Evolutionary conservation across 2,797 vertebrate genomes (phyloP).

Genomic region (Cossypha niveicapilla): DNA sequence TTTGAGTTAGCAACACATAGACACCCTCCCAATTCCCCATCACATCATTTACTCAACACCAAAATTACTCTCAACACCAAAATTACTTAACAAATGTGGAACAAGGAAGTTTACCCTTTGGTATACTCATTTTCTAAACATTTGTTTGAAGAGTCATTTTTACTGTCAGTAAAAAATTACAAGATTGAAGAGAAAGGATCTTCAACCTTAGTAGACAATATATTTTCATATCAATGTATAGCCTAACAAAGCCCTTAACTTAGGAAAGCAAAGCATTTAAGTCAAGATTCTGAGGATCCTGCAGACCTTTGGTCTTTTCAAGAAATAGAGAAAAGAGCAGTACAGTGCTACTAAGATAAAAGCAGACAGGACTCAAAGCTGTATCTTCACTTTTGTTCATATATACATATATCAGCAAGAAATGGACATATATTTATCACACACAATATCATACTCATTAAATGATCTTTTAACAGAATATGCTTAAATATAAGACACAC

Average conservation of each 20-base stretch:
- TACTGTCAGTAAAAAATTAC: neutral
- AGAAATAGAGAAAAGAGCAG: neutral
- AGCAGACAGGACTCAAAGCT: neutral
- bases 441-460: neutral
- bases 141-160: neutral
- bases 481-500: neutral
- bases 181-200: neutral
- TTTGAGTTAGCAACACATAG: neutral
- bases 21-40: rapidly evolving
- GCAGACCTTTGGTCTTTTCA: neutral
- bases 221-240: neutral
- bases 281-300: neutral
- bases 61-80: neutral
- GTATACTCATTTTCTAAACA: neutral
- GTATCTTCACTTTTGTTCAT: neutral
- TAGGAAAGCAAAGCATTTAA: neutral
- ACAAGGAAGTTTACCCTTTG: neutral
- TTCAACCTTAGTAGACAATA: neutral
- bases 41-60: neutral
- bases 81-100: neutral
- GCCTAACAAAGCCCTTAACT: neutral
- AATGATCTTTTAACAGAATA: neutral
- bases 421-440: neutral
- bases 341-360: neutral
- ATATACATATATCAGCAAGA: neutral